Evolutionary conservation across 2,797 vertebrate species (phyloP), one percentile per base, ranked within the genome.

Genomic region (Artibeus jamaicensis): DNA sequence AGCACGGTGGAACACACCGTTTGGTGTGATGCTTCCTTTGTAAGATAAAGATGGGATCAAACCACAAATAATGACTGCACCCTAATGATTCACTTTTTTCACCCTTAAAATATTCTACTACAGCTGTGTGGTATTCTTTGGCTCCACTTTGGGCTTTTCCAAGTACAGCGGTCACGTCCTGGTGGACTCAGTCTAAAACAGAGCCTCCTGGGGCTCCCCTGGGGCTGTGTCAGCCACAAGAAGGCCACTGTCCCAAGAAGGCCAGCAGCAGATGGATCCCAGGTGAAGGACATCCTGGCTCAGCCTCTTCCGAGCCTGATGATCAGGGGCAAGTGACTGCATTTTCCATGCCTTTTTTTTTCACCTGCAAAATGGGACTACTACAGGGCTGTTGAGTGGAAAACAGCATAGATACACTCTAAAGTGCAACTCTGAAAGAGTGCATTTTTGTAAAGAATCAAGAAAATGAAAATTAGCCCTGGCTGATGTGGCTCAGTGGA

Each of bases 141-240:
- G 74, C 15, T 53, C 48, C 5, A 2, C 50, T 34, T 8, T 39
- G 67, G 44, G 22, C 77, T 10, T 32, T 32, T 19, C 53, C 24
- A 4, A n/a, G 68, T 2, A 9, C 1, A 0, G 3, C 7, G 14
- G 39, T 11, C 37, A 6, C 0, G 0, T 14, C 22, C 59, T 3
- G 9, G 67, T 2, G 10, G 55, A 50, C 10, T 62, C 32, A 1
- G 22, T 29, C 55, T 46, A 42, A 32, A 78, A 37, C 0, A 0
- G 34, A 62, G 70, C 18, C 55, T 39, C 85, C 48, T 10, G 42
- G n/a, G 26, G 39, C 29, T n/a, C 15, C 53, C 26, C 12, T 0
- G 22, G 6, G 26, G 48, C 32, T 26, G 59, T 81, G 34, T 18
- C 9, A 22, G 71, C 39, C 37, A 29, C 37, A 9, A 39, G 12